phyloP scores from a whole-genome alignment of 2,113 vertebrate genomes.

The Garra rufa region DNA sequence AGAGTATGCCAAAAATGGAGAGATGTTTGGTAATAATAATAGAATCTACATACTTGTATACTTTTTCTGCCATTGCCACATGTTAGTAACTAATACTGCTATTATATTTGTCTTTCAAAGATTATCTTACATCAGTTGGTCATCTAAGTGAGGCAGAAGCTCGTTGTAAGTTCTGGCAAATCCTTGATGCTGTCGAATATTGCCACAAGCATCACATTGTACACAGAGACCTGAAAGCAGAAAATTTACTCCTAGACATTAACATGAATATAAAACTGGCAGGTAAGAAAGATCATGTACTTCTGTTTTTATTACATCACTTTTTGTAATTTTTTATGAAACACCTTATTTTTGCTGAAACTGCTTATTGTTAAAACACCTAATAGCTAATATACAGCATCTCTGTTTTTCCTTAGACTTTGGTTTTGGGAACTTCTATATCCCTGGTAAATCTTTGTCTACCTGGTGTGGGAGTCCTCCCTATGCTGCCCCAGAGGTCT shows the following conservation, averaged over 20 bases:
- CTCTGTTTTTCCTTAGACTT: constrained; percentile 77
- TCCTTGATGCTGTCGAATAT: constrained; percentile 80
- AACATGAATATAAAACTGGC: constrained; percentile 92
- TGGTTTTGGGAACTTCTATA: constrained; percentile 90
- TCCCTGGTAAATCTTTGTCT: constrained; percentile 80
- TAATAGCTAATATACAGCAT: background rate
- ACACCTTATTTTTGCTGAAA: background rate
- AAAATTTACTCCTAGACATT: constrained; percentile 80
- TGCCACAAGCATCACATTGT: background rate
- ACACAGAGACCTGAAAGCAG: constrained; percentile 14
- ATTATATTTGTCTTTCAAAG: constrained; percentile 62
- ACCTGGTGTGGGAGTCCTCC: constrained; percentile 90
- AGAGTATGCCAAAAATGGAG: constrained; percentile 86
- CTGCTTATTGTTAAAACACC: background rate
- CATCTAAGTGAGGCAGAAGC: constrained; percentile 83
- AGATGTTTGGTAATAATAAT: constrained; percentile 84
- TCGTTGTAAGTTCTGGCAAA: constrained; percentile 87
- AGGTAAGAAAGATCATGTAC: constrained; percentile 67
- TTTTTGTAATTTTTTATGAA: no score
- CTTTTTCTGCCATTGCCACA: background rate
- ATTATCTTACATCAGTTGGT: constrained; percentile 85
- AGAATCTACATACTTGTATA: background rate
- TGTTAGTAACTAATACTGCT: background rate
- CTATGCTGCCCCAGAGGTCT: constrained; percentile 87
- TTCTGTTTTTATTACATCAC: background rate